Conservation (phyloP, 2,797 vertebrate species). For the Nyctalus aviator region DNA sequence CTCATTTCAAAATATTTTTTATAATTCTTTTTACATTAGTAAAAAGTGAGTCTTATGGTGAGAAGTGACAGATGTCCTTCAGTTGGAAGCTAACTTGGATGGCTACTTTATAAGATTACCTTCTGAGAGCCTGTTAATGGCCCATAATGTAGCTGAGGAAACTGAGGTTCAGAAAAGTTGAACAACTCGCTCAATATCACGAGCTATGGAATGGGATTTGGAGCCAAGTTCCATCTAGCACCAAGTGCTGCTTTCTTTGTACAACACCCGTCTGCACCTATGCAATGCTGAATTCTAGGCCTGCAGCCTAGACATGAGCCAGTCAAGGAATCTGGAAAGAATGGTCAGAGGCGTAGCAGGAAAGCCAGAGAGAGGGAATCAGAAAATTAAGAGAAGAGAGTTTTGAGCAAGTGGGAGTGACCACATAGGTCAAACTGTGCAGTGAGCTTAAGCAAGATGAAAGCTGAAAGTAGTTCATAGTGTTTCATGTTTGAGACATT, state of each 20-base stretch:
- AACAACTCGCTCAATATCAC: not conserved
- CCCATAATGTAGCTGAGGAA: not conserved
- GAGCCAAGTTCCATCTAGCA: not conserved
- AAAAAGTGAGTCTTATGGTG: not conserved
- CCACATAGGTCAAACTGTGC: not conserved
- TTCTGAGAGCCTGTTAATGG: not conserved
- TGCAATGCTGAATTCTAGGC: not conserved
- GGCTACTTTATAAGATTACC: not conserved
- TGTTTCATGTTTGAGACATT: not conserved
- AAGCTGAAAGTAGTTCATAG: not conserved
- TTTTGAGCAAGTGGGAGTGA: not conserved
- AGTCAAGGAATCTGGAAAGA: not conserved
- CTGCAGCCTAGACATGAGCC: not conserved
- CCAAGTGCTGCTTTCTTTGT: not conserved
- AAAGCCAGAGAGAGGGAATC: not conserved
- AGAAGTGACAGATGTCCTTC: not conserved
- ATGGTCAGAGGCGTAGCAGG: not conserved
- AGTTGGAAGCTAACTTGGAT: not conserved
- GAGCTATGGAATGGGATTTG: not conserved
- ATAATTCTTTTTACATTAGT: not conserved
- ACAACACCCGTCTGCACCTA: not conserved
- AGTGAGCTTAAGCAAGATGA: not conserved
- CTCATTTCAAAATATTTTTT: too few relatives aligned
- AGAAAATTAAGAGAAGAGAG: not conserved
- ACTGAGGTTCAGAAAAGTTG: not conserved